Percentiles rank a stretch among this genome's conserved stretches.
These are phyloP conservation scores for Lydus trimaculatus DNA, from an alignment of 2,888 invertebrate species.

Conservation along the genomic window DNA sequence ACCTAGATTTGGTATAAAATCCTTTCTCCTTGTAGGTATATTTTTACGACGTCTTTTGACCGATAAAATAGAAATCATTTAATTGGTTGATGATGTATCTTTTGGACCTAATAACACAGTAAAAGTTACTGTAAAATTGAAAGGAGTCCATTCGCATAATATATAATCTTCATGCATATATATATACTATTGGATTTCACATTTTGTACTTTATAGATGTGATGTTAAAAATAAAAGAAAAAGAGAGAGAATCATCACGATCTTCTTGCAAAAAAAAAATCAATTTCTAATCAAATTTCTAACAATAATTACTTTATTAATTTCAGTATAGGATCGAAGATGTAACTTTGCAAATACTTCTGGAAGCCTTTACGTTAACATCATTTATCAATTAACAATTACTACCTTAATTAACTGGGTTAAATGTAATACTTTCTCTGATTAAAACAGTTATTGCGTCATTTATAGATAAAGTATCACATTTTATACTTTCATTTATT, in stretches of 20 bases:
- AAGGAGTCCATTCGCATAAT: conserved; percentile 24
- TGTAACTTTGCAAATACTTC: too few species aligned
- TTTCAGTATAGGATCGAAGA: too few species aligned
- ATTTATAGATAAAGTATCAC: background rate
- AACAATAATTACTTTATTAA: background rate
- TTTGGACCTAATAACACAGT: conserved; percentile 42
- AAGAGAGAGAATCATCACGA: background rate
- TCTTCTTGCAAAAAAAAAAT: background rate
- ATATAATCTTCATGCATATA: background rate
- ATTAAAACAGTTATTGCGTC: background rate
- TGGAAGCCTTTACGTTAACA: background rate
- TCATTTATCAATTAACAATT: background rate
- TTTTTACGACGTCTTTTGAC: conserved; percentile 42
- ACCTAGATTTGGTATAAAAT: conserved; percentile 42
- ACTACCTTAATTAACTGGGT: background rate
- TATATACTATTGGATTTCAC: conserved; percentile 17
- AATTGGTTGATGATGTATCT: conserved; percentile 43
- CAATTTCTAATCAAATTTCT: background rate
- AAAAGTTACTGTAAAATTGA: conserved; percentile 38
- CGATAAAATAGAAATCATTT: conserved; percentile 53
- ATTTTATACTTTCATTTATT: background rate
- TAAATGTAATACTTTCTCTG: background rate
- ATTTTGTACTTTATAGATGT: background rate
- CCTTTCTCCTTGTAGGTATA: conserved; percentile 51
- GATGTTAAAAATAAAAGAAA: too few species aligned